A percentile compares a stretch with the other conserved stretches of the same genome.
Evolutionary conservation across 2,888 invertebrate genomes (phyloP).

Genomic region (Bimastos eiseni): DNA sequence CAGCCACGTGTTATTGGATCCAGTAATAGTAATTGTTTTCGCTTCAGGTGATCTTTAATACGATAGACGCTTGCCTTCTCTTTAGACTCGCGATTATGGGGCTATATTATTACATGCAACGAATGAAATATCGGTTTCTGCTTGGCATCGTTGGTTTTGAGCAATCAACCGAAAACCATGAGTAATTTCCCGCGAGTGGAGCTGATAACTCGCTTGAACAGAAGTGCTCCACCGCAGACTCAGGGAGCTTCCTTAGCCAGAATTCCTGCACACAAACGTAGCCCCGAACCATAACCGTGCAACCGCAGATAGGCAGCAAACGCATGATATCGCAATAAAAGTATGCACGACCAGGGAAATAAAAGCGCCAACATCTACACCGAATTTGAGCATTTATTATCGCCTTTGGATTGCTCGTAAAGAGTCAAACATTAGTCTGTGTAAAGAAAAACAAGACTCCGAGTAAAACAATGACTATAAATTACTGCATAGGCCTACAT

Average conservation of each 20-base stretch:
- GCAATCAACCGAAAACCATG: background rate
- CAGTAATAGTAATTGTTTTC: constrained; percentile 13
- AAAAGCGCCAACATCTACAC: background rate
- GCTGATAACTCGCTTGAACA: background rate
- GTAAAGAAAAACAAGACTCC: background rate
- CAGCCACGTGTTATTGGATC: background rate
- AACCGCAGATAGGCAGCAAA: background rate
- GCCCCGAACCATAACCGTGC: background rate
- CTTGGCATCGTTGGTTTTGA: background rate
- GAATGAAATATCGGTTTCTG: background rate
- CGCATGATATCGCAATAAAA: too few species aligned
- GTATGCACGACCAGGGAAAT: background rate
- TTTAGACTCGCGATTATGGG: background rate
- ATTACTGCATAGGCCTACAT: background rate
- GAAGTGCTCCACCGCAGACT: background rate
- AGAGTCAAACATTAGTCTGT: background rate
- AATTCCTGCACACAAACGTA: background rate
- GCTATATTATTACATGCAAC: background rate
- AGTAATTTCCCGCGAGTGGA: background rate
- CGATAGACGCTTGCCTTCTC: background rate
- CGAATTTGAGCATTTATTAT: background rate
- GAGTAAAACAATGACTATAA: background rate
- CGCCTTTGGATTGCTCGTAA: background rate
- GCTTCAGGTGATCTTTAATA: background rate
- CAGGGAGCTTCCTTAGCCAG: background rate